Evolutionary conservation across 2,888 invertebrate species (phyloP), one percentile per base, ranked within the genome.

Genomic region (Coremacera marginata): DNA sequence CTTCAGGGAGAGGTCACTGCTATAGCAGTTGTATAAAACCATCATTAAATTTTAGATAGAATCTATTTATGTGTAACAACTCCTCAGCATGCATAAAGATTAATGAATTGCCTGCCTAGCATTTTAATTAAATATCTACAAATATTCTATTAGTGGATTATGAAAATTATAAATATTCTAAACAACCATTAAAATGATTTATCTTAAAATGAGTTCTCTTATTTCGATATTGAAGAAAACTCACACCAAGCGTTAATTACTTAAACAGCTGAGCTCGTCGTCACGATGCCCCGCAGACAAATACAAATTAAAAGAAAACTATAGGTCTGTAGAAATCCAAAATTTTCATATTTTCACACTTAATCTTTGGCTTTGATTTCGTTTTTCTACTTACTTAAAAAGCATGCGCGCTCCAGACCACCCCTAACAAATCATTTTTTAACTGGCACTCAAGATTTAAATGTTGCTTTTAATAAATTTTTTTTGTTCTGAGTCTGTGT

Each of bases 381-480:
- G 8, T 52, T 52, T 19, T 16, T 19, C 67, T 67, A 14, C 16
- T 22, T 25, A 14, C 60, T 60, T 25, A 25, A 60, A 22, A 27
- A 14, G 27, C 14, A 19, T 9, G 9, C 67, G 9, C 22, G 3
- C 8, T 67, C 14, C 34, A 14, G 67, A 67, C 37, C 67, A 67
- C 67, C 37, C 44, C 22, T n/a, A 67, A 44, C 19, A 44, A 67
- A 44, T 44, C 34, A 14, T 44, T 19, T 19, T 22, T 67, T 16
- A 67, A 37, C 37, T 65, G 34, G 37, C 34, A 65, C n/a, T 11
- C 70, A 55, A 55, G 55, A 31, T 70, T 55, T 70, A 55, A 70
- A 70, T 70, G 16, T 70, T 70, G n/a, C 16, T 55, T 52, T 70
- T 52, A 19, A 55, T 70, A 34, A 70, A 27, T 70, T 31, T 70